These are phyloP conservation scores for Oscarella lobularis DNA, from an alignment of 37 sponge, comb jelly and placozoan genomes.

Conservation along the genomic window DNA sequence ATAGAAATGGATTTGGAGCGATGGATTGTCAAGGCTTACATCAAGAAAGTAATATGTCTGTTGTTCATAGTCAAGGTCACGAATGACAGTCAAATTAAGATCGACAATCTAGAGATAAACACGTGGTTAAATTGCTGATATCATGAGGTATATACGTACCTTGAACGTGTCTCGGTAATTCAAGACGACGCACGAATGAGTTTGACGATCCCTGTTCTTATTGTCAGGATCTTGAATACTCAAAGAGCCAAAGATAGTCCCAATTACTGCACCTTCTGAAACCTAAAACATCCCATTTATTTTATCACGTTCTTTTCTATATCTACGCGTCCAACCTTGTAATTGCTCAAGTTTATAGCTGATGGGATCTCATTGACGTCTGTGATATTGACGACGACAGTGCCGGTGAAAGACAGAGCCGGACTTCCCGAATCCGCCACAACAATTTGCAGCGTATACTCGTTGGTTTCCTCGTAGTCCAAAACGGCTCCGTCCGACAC, in stretches of 20 bases:
- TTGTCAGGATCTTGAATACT: constrained; percentile 2
- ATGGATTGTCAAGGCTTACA: neutral
- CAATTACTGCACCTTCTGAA: too few species aligned
- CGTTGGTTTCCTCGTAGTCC: neutral
- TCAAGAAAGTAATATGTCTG: neutral
- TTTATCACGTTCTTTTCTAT: too few species aligned
- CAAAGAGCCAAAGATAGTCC: neutral
- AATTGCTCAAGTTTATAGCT: neutral
- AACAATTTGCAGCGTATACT: neutral
- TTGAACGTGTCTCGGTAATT: neutral
- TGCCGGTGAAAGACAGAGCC: neutral
- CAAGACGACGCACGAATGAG: neutral
- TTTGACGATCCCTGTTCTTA: neutral
- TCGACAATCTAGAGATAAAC: too few species aligned
- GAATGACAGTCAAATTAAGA: neutral
- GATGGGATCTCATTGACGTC: neutral
- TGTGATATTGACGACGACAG: neutral
- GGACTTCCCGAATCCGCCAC: neutral
- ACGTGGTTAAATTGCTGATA: too few species aligned
- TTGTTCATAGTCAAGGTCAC: neutral
- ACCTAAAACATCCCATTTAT: too few species aligned
- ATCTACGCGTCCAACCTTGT: too few species aligned
- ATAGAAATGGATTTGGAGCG: neutral
- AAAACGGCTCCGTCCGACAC: neutral
- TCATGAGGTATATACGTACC: neutral